Evolutionary conservation across 1,140 invertebrate genomes (phyloP), one percentile per base, ranked within the genome.

Genomic region (Harpegnathos saltator): DNA sequence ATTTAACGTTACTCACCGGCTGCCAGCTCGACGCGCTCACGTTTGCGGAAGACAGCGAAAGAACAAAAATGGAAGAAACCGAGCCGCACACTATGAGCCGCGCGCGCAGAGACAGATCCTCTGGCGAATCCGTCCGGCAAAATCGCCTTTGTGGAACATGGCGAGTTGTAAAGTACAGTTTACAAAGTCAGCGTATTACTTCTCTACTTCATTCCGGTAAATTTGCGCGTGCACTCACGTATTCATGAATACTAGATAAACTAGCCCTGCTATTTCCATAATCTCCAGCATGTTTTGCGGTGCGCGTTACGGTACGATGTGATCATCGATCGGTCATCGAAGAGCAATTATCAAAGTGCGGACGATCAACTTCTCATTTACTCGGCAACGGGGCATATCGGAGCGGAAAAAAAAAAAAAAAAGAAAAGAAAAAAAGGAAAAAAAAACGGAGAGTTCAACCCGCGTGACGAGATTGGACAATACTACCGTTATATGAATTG

Each of bases 291-390:
- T 19, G 61, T 17, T 14, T 12, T 22, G 15, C 62, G 74, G n/a
- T n/a, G n/a, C n/a, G n/a, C n/a, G n/a, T n/a, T n/a, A n/a, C n/a
- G n/a, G n/a, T n/a, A n/a, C 50, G 26, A 44, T 44, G 3, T 22
- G 52, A 3, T 44, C 38, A 69, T 58, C 65, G 65, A 69, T 78
- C 22, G 54, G 22, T 69, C 50, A 54, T 78, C 52, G 52, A 68
- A 19, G 50, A 69, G 29, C 63, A 69, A 78, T 69, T 69, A 69
- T 78, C 52, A 58, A 33, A 77, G 61, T 33, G 59, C 72, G 62
- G 54, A 22, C 52, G 65, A 80, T 71, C 65, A 69, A 71, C 65
- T 58, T 80, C 33, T 48, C 65, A 58, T 80, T 80, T 71, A 59
- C 24, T 80, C 33, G 33, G n/a, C 17, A 24, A 50, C 24, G 26